Evolutionary conservation across 2,888 invertebrate species (phyloP).

Genomic region (Trachelus iudaicus): DNA sequence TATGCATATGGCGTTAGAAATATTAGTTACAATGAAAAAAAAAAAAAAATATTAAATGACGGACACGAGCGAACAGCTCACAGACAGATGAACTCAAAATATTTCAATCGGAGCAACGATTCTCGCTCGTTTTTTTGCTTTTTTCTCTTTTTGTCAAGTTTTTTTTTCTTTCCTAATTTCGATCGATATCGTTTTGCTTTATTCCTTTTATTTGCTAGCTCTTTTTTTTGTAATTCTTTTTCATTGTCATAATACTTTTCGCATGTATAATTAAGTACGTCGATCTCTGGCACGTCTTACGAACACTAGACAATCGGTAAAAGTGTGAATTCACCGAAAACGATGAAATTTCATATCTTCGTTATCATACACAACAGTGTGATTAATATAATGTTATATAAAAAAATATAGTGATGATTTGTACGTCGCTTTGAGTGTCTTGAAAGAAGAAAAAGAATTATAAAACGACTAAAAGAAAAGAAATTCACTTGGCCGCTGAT

Average conservation of each 20-base stretch:
- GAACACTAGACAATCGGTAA: background rate
- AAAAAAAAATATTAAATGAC: constrained; percentile 16
- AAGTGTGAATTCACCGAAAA: background rate
- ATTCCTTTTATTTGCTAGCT: background rate
- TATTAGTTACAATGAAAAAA: constrained; percentile 38
- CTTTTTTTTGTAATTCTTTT: background rate
- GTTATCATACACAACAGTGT: background rate
- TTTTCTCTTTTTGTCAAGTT: background rate
- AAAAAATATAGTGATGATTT: background rate
- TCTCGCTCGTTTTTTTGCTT: background rate
- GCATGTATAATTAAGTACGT: background rate
- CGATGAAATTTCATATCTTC: background rate
- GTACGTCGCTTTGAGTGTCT: constrained; percentile 4
- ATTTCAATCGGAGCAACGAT: constrained; percentile 2
- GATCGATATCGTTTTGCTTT: background rate
- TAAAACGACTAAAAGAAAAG: background rate
- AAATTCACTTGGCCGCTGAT: background rate
- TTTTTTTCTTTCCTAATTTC: background rate
- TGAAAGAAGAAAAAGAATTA: constrained; percentile 12
- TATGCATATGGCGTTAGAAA: constrained; percentile 43
- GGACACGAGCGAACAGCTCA: background rate
- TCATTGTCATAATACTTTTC: background rate
- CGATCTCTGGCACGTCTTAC: background rate
- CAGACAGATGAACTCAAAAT: constrained; percentile 27
- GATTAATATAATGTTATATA: background rate